A percentile compares a stretch with the other conserved stretches of the same genome.
Conservation (phyloP, 2,113 vertebrate species). For the Triplophysa siluroides region DNA sequence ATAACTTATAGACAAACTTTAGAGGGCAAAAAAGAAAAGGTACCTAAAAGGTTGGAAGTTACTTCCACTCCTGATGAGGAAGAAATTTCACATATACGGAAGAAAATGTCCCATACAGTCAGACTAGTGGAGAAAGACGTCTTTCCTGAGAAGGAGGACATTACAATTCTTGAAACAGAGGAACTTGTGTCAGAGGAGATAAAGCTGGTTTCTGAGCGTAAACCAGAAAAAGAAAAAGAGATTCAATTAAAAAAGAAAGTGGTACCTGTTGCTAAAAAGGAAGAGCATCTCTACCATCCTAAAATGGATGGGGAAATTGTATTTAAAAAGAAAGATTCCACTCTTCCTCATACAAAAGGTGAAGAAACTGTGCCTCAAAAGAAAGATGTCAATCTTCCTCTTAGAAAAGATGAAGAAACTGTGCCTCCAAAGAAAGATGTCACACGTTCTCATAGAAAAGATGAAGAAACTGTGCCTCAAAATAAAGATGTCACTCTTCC, state of each 20-base stretch:
- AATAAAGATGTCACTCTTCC: no score
- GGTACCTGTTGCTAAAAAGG: neutral
- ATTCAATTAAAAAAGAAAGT: constrained; percentile 48
- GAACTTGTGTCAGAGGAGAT: constrained; percentile 48
- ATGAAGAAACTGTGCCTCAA: no score
- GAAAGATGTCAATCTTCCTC: no score
- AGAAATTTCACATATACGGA: neutral
- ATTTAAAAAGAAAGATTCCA: neutral
- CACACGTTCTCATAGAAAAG: no score
- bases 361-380: neutral
- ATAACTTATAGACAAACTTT: neutral
- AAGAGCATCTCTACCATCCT: constrained; percentile 9
- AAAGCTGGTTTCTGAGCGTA: constrained; percentile 7
- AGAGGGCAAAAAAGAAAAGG: neutral
- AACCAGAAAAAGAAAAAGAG: constrained; percentile 19
- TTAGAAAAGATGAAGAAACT: no score
- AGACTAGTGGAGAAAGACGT: neutral
- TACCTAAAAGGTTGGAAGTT: neutral
- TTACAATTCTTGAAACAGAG: constrained; percentile 63
- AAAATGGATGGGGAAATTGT: neutral
- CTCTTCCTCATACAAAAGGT: neutral
- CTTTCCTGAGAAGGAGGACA: neutral
- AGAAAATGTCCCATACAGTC: neutral
- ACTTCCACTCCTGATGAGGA: neutral
- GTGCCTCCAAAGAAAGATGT: no score